phyloP scores from a whole-genome alignment of 2,113 vertebrate species.

The Polypterus bichir region DNA sequence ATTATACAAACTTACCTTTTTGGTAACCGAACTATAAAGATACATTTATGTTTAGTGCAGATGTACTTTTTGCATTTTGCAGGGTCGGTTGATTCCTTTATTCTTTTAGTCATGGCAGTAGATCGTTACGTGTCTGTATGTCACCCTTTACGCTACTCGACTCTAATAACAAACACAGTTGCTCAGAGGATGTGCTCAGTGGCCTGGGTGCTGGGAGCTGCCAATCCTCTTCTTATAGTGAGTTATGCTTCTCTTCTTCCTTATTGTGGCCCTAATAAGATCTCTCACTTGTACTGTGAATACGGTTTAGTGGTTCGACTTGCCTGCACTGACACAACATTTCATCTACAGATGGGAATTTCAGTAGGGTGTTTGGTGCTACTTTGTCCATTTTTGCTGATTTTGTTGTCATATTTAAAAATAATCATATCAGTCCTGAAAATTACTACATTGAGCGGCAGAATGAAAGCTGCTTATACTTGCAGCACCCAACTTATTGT shows the following conservation, averaged over 20 bases:
- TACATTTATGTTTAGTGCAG: background rate
- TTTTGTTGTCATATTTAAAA: background rate
- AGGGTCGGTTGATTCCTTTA: background rate
- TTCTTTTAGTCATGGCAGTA: background rate
- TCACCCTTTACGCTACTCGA: background rate
- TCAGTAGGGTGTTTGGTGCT: background rate
- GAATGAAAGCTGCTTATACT: background rate
- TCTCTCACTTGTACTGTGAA: background rate
- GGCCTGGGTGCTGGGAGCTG: background rate
- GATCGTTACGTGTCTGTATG: background rate
- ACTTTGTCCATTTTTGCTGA: background rate
- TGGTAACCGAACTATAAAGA: background rate
- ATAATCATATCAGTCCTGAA: background rate
- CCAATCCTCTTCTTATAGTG: background rate
- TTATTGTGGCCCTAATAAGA: background rate
- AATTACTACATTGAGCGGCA: too few relatives aligned
- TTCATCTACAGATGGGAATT: background rate
- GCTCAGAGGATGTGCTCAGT: background rate
- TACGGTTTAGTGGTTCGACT: background rate
- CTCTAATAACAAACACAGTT: background rate
- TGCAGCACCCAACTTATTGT: constrained; percentile 3
- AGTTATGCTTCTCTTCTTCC: background rate
- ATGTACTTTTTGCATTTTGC: background rate
- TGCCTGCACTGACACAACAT: background rate
- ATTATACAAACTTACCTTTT: too few relatives aligned